Evolutionary conservation across 2,888 invertebrate genomes (phyloP).

Genomic region (Cheilosia soror): DNA sequence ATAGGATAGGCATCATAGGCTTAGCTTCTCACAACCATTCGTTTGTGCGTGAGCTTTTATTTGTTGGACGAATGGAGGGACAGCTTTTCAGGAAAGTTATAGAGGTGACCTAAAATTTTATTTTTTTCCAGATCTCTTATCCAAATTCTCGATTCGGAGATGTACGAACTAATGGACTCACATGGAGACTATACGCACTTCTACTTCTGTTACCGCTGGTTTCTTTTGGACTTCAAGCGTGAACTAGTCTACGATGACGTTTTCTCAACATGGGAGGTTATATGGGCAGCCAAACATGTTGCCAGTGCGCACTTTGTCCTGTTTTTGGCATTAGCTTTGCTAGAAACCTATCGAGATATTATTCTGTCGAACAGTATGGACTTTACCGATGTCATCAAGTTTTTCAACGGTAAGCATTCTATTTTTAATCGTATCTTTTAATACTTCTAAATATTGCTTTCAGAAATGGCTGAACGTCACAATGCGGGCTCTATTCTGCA

Average conservation of each 20-base stretch:
- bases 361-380: constrained; percentile 98
- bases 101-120: too few relatives aligned
- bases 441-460: not conserved
- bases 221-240: constrained; percentile 97
- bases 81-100: too few relatives aligned
- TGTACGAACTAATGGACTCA: constrained; percentile 97
- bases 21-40: too few relatives aligned
- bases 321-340: constrained; percentile 95
- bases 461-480: constrained; percentile 98
- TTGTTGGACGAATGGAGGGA: too few relatives aligned
- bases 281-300: constrained; percentile 95
- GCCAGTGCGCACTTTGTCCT: constrained; percentile 95
- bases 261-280: constrained; percentile 96
- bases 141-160: constrained; percentile 95
- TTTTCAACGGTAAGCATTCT: constrained; percentile 93
- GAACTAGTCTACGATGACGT: constrained; percentile 97
- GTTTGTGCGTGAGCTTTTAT: too few relatives aligned
- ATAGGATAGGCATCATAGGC: too few relatives aligned
- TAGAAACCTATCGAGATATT: constrained; percentile 97
- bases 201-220: constrained; percentile 99
- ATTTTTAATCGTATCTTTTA: not conserved
- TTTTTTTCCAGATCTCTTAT: constrained; percentile 86
- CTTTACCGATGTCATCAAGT: constrained; percentile 98
- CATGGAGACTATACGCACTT: constrained; percentile 98
- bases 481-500: constrained; percentile 92